A percentile compares a stretch with the other conserved stretches of the same genome.
phyloP scores from a whole-genome alignment of 2,888 invertebrate genomes.

The Fragum sueziense region DNA sequence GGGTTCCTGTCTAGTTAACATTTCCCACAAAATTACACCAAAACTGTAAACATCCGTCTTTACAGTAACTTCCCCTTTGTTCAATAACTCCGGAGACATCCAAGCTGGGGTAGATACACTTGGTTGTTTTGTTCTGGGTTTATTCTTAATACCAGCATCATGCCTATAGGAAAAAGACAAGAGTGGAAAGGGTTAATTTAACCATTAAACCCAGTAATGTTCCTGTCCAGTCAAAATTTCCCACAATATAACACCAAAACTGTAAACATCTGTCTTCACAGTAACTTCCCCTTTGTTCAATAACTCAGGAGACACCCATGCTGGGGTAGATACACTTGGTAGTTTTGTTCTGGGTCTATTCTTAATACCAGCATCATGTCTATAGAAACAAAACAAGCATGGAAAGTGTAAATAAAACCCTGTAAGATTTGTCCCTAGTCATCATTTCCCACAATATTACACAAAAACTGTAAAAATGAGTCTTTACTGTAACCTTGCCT shows the following conservation, averaged over 20 bases:
- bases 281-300: constrained; percentile 76
- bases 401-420: too few relatives aligned
- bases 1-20: constrained; percentile 77
- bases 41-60: constrained; percentile 80
- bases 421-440: constrained; percentile 75
- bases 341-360: constrained; percentile 36
- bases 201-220: constrained; percentile 75
- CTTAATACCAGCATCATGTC: constrained; percentile 73
- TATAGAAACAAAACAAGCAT: too few relatives aligned
- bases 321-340: constrained; percentile 64
- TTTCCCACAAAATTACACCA: constrained; percentile 80
- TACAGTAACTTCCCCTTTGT: constrained; percentile 74
- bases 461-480: constrained; percentile 79
- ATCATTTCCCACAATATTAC: constrained; percentile 81
- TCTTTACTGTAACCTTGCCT: constrained; percentile 76
- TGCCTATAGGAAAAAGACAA: constrained; percentile 73
- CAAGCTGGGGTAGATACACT: constrained; percentile 72
- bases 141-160: constrained; percentile 70
- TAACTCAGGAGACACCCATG: constrained; percentile 81
- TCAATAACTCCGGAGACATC: constrained; percentile 81
- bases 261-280: constrained; percentile 79
- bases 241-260: constrained; percentile 79
- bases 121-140: constrained; percentile 27
- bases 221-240: constrained; percentile 78
- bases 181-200: constrained; percentile 80